Evolutionary conservation across 2,113 vertebrate genomes (phyloP), one percentile per base, ranked within the genome.

Genomic region (Anseranas semipalmata): DNA sequence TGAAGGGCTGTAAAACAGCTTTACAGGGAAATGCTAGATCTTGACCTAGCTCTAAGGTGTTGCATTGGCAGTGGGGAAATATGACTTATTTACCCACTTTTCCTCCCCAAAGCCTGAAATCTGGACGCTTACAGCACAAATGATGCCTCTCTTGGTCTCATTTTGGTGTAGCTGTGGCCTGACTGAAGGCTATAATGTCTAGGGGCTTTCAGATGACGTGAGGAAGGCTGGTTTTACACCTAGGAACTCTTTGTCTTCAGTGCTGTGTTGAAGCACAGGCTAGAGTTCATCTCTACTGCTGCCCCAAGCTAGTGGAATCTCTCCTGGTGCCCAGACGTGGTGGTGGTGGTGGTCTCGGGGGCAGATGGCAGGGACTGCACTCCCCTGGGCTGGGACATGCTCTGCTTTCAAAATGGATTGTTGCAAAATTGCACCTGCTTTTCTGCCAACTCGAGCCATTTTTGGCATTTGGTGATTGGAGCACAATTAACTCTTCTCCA

Each of bases 401-500:
- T 96, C 90, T 95, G 95, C 95, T 95, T 96, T 91, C 91, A 70
- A 78, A 96, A 90, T 59, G 84, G 71, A 50, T 93, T 94, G 66
- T 76, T 95, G 94, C 95, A 85, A 93, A 95, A 77, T 66, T 89
- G 67, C 94, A 87, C 87, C 84, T 93, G 95, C 95, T 97, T 96
- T 93, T 95, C 95, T 96, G 91, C 81, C 94, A 87, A 82, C 95
- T 95, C 2, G 2, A 90, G 56, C 63, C 1, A 28, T 87, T 94
- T 93, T 87, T 62, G 80, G 86, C 89, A 65, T 95, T 95, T 93
- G 94, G 95, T 96, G 95, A 87, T 87, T 77, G 89, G 85, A 96
- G 94, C 91, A 95, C 91, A 91, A 96, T 96, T 95, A 95, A 95
- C 95, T 94, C 93, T 97, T 93, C 93, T 95, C 48, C 82, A 93